Evolutionary conservation across 2,113 vertebrate genomes (phyloP).

Genomic region (pig (Sus scrofa)): T2T-Sscrofa CM000813.6:113177501-113178000

Average conservation of each 20-base stretch:
- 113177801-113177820: not conserved
- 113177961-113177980: not conserved
- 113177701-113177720: not conserved
- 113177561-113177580: not conserved
- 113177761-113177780: not conserved
- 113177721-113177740: not conserved
- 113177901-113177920: not conserved
- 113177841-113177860: not conserved
- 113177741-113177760: not conserved
- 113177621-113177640: not conserved
- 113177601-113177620: not conserved
- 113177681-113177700: not conserved
- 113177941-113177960: not conserved
- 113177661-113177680: not conserved
- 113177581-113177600: too few relatives aligned
- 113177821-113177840: not conserved
- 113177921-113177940: not conserved
- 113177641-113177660: not conserved
- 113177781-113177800: not conserved
- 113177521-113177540: not conserved
- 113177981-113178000: not conserved
- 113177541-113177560: not conserved
- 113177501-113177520: not conserved
- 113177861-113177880: not conserved
- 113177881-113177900: not conserved